Evolutionary conservation across 2,113 vertebrate genomes (phyloP), one percentile per base, ranked within the genome.

Genomic region (Tragelaphus scriptus): DNA sequence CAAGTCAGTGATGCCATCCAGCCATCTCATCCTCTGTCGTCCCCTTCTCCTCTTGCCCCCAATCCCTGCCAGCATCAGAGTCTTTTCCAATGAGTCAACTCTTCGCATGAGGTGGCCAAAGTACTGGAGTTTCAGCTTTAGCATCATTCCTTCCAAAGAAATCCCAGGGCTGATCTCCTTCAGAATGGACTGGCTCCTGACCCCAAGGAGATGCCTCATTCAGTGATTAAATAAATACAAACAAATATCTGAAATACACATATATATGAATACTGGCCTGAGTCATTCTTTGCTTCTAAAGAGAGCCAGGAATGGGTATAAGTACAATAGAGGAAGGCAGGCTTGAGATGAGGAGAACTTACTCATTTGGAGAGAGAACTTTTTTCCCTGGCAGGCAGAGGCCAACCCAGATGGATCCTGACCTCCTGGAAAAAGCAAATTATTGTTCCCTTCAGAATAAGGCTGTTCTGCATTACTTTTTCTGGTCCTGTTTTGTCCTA

Each of bases 401-500:
- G 6, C 25, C 25, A 30, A 47, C 44, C 3, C 23, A 47, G 19
- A 9, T 0, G 0, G 1, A 75, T 75, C 71, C 11, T 25, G 71
- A 79, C 1, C 25, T 4, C 12, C 75, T 28, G 7, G 75, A 17
- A 49, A 28, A 79, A 75, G 19, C 6, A 44, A 75, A 6, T 1
- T 26, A 75, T 44, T 63, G 19, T 75, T 44, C 5, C 11, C 21
- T 13, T 75, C 68, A 40, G 10, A 36, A 14, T 14, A 75, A 75
- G 21, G 1, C 5, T 75, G 5, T 75, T 44, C 71, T 44, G 36
- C 0, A 0, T 25, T 25, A 75, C 36, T 26, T 75, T 44, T 23
- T 3, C 11, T 44, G 71, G 71, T 14, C 6, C 21, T 75, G 6
- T 75, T 75, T n/a, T 75, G 36, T 75, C 36, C 6, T 75, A 75